Base-by-base conservation (phyloP, 2,888 invertebrate genomes). In the Cosmia trapezina region DNA sequence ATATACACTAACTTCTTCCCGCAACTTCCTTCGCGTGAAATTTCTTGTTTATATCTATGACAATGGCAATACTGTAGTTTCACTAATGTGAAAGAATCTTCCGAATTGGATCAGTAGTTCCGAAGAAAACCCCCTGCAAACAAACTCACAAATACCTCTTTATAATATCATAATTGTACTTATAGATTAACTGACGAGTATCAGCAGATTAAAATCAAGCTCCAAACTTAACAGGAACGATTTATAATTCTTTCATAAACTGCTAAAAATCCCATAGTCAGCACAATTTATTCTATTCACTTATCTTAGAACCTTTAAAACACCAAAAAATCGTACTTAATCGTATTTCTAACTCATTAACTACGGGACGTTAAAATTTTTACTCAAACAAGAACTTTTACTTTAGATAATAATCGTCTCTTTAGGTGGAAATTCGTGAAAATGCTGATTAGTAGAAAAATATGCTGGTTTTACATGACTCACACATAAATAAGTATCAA, bases 341-440 rank as follows among this genome's bases (percentile, higher is more conserved):
- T 83, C 83, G 59, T 22, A 70, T 81, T 84, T 84, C 76, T 75
- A 81, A 70, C 71, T 85, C 86, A 84, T 84, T 84, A 84, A 76
- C 60, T 59, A 45, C 45, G 67, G 28, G 49, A 69, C 51, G 56
- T 81, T 70, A 62, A 73, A 63, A 70, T 51, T 60, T 75, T 76
- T 5, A 41, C 41, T 59, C 41, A 43, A 63, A 79, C 56, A 72
- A 64, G 51, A 70, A 33, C 51, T 70, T 83, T 53, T 22, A 62
- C 57, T 68, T 60, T 6, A 70, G 70, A 70, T 82, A 66, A 77
- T 60, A 65, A 70, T 80, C 62, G 14, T 53, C 37, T 53, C 37
- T 67, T 72, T 57, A 19, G 8, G 53, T 65, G 49, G 5, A 70
- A 66, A 61, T 19, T 59, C n/a, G 11, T 28, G 43, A 45, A 78